Conservation (phyloP, 2,797 vertebrate species). For the Gobionotothen gibberifrons region DNA sequence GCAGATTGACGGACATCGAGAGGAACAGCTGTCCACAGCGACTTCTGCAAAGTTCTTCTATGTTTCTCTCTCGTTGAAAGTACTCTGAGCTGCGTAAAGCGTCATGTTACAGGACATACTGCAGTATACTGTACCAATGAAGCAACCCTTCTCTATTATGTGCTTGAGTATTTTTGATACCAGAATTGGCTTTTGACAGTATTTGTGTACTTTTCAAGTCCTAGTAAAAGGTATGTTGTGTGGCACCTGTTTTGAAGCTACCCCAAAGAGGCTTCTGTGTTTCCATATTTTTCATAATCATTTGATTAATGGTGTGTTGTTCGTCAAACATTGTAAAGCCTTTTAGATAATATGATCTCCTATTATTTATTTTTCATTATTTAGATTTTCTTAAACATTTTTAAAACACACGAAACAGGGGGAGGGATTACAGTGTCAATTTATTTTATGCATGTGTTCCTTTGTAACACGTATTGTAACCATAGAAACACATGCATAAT, state of each 20-base stretch:
- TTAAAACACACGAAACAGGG: too few species aligned
- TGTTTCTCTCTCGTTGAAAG: background rate
- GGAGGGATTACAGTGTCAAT: too few species aligned
- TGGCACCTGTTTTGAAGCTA: background rate
- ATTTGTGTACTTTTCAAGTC: background rate
- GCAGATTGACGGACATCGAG: constrained; percentile 17
- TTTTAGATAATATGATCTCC: background rate
- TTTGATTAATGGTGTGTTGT: background rate
- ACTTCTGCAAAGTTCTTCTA: background rate
- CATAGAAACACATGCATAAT: too few species aligned
- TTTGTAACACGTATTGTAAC: too few species aligned
- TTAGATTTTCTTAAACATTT: too few species aligned
- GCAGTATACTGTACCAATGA: background rate
- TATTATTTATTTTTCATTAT: too few species aligned
- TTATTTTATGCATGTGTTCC: too few species aligned
- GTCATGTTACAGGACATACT: background rate
- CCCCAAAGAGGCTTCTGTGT: background rate
- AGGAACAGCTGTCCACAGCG: constrained; percentile 4
- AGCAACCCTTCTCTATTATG: background rate
- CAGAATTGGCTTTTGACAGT: background rate
- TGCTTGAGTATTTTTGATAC: background rate
- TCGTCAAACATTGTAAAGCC: background rate
- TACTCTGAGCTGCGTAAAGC: background rate
- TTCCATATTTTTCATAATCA: background rate
- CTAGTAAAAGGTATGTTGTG: background rate